These are phyloP conservation scores for Pterois miles DNA, from an alignment of 2,797 vertebrate species.

Conservation along the genomic window DNA sequence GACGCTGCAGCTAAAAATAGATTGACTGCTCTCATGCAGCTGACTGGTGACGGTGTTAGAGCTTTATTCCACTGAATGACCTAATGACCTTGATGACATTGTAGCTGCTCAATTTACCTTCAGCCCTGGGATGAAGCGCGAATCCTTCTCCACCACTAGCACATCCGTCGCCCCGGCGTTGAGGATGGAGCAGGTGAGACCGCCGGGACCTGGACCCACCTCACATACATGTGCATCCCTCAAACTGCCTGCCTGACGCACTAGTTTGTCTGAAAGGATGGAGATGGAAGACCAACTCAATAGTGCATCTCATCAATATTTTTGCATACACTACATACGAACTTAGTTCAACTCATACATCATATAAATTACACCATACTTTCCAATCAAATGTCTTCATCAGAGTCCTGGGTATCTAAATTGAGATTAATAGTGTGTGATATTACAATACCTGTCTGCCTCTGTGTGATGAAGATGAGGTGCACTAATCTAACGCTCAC, in stretches of 20 bases:
- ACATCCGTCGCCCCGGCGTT: conserved; percentile 86
- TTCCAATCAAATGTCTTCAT: conserved; percentile 44
- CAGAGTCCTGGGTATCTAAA: conserved; percentile 41
- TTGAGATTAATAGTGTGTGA: conserved; percentile 59
- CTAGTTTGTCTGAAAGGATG: conserved; percentile 91
- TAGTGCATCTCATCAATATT: background rate
- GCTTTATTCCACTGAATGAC: background rate
- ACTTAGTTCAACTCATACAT: conserved; percentile 11
- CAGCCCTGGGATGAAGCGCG: conserved; percentile 93
- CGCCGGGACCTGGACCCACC: conserved; percentile 96
- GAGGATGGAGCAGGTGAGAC: conserved; percentile 95
- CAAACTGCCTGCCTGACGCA: conserved; percentile 90
- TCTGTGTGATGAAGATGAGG: conserved; percentile 53
- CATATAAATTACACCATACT: conserved; percentile 26
- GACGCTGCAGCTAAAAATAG: background rate
- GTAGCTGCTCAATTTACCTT: conserved; percentile 81
- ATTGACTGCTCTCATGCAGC: background rate
- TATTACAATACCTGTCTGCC: conserved; percentile 46
- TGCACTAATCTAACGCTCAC: conserved; percentile 76
- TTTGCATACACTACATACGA: background rate
- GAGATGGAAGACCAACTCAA: conserved; percentile 3
- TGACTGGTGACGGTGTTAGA: background rate
- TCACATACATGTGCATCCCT: conserved; percentile 90
- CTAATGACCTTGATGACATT: conserved; percentile 5
- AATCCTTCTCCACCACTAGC: conserved; percentile 95